Conservation (phyloP, 2,888 invertebrate genomes). For the Apotomis turbidana region DNA sequence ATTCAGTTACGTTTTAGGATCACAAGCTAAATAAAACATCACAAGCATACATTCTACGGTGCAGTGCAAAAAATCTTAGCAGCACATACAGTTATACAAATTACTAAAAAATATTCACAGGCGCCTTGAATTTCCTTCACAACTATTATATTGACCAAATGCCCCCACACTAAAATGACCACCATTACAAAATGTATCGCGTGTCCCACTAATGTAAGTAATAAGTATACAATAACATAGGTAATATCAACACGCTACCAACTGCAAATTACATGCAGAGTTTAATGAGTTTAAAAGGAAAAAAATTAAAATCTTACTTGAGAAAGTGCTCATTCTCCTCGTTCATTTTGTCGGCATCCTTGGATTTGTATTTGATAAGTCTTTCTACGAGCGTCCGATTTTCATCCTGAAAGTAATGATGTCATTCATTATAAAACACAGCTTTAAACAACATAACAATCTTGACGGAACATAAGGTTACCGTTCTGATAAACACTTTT, state of each 20-base stretch:
- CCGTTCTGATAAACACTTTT: constrained; percentile 24
- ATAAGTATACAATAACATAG: background rate
- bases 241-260: constrained; percentile 8
- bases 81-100: constrained; percentile 61
- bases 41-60: constrained; percentile 55
- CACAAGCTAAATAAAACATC: constrained; percentile 53
- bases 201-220: background rate
- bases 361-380: constrained; percentile 95
- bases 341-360: constrained; percentile 98
- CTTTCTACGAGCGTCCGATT: constrained; percentile 93
- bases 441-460: background rate
- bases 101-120: constrained; percentile 54
- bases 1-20: constrained; percentile 37
- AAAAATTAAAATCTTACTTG: constrained; percentile 85
- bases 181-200: background rate
- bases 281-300: background rate
- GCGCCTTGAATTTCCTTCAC: constrained; percentile 50
- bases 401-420: constrained; percentile 88
- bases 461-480: constrained; percentile 1
- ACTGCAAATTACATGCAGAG: constrained; percentile 36
- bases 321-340: constrained; percentile 97
- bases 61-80: constrained; percentile 57
- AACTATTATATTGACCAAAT: constrained; percentile 55
- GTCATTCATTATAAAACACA: constrained; percentile 29
- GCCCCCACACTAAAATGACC: constrained; percentile 52